Percentiles rank a stretch among this genome's conserved stretches.
These are phyloP conservation scores for Nansenia antarctica DNA, from an alignment of 2,113 vertebrate species.

Conservation along the genomic window DNA sequence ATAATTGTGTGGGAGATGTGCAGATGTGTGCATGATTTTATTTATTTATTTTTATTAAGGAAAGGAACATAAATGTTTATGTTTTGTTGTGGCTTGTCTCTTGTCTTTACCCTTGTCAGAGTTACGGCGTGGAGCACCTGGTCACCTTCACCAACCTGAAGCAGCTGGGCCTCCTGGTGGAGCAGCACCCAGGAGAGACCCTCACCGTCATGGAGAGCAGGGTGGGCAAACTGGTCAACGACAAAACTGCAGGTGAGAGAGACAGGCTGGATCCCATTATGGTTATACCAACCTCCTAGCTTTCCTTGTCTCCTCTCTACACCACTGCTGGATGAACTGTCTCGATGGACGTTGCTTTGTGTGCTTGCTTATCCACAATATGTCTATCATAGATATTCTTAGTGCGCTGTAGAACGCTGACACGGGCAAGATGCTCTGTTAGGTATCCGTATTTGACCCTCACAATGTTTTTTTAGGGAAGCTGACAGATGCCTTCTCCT, in stretches of 20 bases:
- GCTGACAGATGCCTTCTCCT: conserved; percentile 93
- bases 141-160: conserved; percentile 91
- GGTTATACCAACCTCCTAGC: neutral
- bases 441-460: neutral
- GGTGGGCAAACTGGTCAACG: conserved; percentile 93
- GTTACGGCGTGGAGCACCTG: conserved; percentile 90
- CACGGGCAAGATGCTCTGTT: neutral
- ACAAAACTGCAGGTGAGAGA: conserved; percentile 89
- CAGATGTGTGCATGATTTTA: too few species aligned
- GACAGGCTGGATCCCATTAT: neutral
- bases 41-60: too few species aligned
- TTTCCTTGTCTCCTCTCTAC: neutral
- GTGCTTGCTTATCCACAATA: neutral
- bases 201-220: conserved; percentile 89
- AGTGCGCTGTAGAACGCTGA: neutral
- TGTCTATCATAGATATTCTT: neutral
- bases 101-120: conserved; percentile 75
- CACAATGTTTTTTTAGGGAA: conserved; percentile 76
- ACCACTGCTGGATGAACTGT: neutral
- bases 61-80: too few species aligned
- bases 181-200: conserved; percentile 88
- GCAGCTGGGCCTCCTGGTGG: conserved; percentile 84
- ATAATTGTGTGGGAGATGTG: too few species aligned
- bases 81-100: too few species aligned
- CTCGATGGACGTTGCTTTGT: neutral